Base-by-base conservation (phyloP, 2,888 invertebrate species). In the Apodemia mormo region DNA sequence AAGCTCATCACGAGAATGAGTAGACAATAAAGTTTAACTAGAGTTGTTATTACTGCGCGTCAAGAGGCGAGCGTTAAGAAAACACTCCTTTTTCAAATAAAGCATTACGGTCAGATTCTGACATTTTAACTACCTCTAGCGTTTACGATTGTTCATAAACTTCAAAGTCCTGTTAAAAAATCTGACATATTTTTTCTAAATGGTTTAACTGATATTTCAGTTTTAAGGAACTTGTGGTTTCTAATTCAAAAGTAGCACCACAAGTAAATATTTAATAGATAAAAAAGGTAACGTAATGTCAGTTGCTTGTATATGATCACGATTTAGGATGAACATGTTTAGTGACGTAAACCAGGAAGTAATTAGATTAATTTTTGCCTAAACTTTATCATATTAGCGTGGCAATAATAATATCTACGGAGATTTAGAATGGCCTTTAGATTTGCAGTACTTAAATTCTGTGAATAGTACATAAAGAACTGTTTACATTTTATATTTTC, bases 101-200 rank as follows among this genome's bases (percentile, higher is more conserved):
- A 82, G 84, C 86, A 91, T 90, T 89, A 90, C 88, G 88, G 89
- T 89, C 87, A 86, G 82, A 85, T 85, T 87, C 85, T 89, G 91
- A 92, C 92, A 80, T 86, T 88, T 92, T 91, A 90, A 92, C 89
- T 86, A 82, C 90, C 85, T 83, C 83, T 81, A 85, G 88, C 87
- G 79, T 92, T 92, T 88, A 91, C 86, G 81, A 82, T 85, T 80
- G 77, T 85, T 83, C 88, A 88, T 90, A 89, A 89, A 90, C 88
- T 82, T 80, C 82, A 58, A 58, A 61, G 12, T 30, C 33, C 0
- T 30, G 14, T 12, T 61, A 30, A 30, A 61, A 61, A 61, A 33
- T 61, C 12, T 61, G 61, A 33, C 14, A 61, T 14, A 14, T 4
- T 33, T 61, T 61, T 12, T 30, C 61, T 14, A 12, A 61, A 12